A percentile compares a stretch with the other conserved stretches of the same genome.
These are phyloP conservation scores for Myotis pilosus DNA, from an alignment of 2,797 vertebrate species.

Conservation along the genomic window DNA sequence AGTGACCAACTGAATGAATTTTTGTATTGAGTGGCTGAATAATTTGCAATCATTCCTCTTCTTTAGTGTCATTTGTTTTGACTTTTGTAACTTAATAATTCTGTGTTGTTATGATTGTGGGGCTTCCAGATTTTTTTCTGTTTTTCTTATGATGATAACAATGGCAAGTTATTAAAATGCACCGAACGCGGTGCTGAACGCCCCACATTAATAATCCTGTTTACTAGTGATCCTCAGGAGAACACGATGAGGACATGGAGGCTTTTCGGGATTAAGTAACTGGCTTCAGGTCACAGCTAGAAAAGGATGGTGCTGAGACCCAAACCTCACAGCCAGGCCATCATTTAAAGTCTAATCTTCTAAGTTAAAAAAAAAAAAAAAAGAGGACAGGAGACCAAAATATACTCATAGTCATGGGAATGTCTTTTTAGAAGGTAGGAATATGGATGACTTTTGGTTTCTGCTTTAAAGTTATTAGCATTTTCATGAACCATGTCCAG, in stretches of 20 bases:
- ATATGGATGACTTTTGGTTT: neutral
- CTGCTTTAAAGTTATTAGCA: neutral
- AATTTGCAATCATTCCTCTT: slow-evolving; percentile 38
- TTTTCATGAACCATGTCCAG: neutral
- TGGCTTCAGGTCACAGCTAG: neutral
- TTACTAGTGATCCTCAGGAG: neutral
- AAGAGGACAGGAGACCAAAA: neutral
- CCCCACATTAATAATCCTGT: neutral
- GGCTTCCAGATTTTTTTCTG: slow-evolving; percentile 47
- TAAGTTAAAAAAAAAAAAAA: neutral
- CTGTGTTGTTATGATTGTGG: neutral
- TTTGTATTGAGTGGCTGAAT: neutral
- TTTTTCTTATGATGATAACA: slow-evolving; percentile 53
- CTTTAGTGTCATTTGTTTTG: slow-evolving; percentile 26
- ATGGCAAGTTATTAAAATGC: slow-evolving; percentile 24
- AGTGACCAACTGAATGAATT: slow-evolving; percentile 5
- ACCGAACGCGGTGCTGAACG: neutral
- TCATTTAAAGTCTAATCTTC: neutral
- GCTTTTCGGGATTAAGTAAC: neutral
- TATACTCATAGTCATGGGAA: neutral
- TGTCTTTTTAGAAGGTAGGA: neutral
- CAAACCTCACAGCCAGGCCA: neutral
- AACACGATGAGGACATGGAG: neutral
- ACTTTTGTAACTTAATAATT: slow-evolving; percentile 55
- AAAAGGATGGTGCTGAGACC: neutral